These are phyloP conservation scores for Lethrus apterus DNA, from an alignment of 1,140 invertebrate genomes.

Conservation along the genomic window DNA sequence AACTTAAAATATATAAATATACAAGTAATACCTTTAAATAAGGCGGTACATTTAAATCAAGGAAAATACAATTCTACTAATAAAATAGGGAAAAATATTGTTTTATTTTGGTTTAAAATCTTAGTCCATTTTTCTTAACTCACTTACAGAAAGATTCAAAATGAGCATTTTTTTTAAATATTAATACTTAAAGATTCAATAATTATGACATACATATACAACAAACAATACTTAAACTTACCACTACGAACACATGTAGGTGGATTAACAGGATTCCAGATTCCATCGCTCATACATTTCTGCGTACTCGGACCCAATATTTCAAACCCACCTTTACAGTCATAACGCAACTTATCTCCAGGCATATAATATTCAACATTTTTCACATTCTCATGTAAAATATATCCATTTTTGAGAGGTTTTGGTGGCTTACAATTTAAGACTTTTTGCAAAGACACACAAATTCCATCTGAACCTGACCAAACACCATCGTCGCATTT, in stretches of 20 bases:
- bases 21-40: no score
- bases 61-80: no score
- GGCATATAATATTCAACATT: slow-evolving; percentile 20
- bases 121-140: no score
- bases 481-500: slow-evolving; percentile 38
- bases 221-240: no score
- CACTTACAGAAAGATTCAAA: no score
- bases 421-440: slow-evolving; percentile 27
- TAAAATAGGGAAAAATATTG: no score
- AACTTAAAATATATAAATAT: no score
- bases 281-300: slow-evolving; percentile 39
- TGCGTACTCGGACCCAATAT: slow-evolving; percentile 36
- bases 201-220: no score
- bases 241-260: slow-evolving; percentile 36
- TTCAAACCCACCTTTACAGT: slow-evolving; percentile 40
- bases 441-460: slow-evolving; percentile 23
- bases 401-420: slow-evolving; percentile 35
- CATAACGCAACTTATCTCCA: slow-evolving; percentile 36
- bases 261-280: slow-evolving; percentile 40
- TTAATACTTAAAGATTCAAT: no score
- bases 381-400: slow-evolving; percentile 27
- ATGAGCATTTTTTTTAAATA: no score
- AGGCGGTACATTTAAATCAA: no score
- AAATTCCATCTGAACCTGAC: slow-evolving; percentile 33
- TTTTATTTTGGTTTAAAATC: no score